Evolutionary conservation across 2,113 vertebrate genomes (phyloP).

Genomic region (Crocuta crocuta): DNA sequence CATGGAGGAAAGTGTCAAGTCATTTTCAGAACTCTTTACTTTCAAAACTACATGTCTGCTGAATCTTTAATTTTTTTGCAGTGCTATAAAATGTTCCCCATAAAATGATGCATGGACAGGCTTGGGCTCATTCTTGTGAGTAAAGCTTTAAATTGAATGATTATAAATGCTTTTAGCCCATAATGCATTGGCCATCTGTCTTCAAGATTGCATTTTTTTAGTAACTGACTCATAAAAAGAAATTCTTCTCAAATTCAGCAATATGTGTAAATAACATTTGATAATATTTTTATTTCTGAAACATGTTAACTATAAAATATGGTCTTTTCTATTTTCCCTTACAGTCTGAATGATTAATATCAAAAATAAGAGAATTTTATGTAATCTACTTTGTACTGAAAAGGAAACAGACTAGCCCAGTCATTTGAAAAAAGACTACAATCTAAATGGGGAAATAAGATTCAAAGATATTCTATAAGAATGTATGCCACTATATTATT

Average conservation of each 20-base stretch:
- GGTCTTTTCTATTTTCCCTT: conserved; percentile 44
- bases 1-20: neutral
- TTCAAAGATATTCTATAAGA: conserved; percentile 28
- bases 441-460: conserved; percentile 23
- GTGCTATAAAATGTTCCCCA: neutral
- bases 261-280: conserved; percentile 58
- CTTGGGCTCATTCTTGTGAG: neutral
- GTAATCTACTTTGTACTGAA: neutral
- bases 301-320: conserved; percentile 42
- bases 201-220: conserved; percentile 46
- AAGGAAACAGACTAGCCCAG: neutral
- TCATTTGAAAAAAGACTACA: neutral
- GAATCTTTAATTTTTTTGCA: neutral
- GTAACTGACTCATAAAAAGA: conserved; percentile 55
- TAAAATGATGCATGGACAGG: neutral
- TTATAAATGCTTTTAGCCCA: conserved; percentile 11
- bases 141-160: conserved; percentile 27
- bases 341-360: neutral
- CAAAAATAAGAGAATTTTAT: conserved; percentile 33
- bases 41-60: neutral
- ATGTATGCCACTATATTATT: neutral
- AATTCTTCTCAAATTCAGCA: conserved; percentile 51
- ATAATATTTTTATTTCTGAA: conserved; percentile 61
- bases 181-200: conserved; percentile 57
- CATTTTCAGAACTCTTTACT: conserved; percentile 17